Conservation (phyloP, 2,113 vertebrate species). For the Charina bottae region DNA sequence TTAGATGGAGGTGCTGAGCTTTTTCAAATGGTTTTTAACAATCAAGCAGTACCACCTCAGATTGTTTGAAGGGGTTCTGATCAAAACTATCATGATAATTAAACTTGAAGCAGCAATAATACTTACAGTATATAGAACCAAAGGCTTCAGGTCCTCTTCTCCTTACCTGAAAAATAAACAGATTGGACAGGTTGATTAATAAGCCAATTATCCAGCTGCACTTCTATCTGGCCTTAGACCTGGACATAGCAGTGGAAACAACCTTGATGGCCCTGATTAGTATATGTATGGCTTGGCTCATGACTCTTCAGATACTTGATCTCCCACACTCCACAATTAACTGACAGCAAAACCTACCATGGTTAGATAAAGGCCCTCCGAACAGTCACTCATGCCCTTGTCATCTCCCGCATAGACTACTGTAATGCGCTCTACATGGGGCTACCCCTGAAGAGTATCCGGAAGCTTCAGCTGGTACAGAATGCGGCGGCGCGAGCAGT, state of each 20-base stretch:
- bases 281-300: not conserved
- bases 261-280: not conserved
- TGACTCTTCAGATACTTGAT: not conserved
- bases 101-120: not conserved
- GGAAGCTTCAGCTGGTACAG: no score
- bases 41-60: not conserved
- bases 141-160: not conserved
- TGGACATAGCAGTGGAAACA: not conserved
- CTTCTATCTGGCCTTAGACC: not conserved
- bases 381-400: no score
- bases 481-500: no score
- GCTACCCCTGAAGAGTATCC: no score
- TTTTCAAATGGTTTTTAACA: not conserved
- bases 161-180: not conserved
- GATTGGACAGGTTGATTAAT: not conserved
- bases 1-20: not conserved
- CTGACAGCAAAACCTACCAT: not conserved
- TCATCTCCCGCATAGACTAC: no score
- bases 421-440: no score
- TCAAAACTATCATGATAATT: not conserved
- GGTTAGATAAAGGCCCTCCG: no score
- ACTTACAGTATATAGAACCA: not conserved
- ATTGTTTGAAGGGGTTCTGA: not conserved
- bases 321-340: not conserved
- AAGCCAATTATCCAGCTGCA: not conserved